Evolutionary conservation across 2,888 invertebrate genomes (phyloP).

Genomic region (Chymomyza amoena): DNA sequence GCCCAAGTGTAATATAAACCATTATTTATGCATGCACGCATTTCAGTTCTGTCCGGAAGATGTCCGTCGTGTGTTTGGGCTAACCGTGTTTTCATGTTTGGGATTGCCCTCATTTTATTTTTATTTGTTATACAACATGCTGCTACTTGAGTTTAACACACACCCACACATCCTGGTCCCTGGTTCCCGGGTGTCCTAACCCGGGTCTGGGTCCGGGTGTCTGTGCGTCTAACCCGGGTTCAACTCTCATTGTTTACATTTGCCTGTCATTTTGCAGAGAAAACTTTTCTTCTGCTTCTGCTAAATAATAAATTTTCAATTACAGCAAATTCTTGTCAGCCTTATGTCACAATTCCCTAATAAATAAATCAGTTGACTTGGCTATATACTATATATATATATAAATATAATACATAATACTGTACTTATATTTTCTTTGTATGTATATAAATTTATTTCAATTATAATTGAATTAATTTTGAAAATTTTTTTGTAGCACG

Average conservation of each 20-base stretch:
- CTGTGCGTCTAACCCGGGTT: slow-evolving; percentile 16
- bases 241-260: slow-evolving; percentile 7
- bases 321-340: slow-evolving; percentile 23
- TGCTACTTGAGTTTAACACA: slow-evolving; percentile 20
- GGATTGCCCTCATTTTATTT: slow-evolving; percentile 5
- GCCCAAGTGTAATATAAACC: slow-evolving; percentile 57
- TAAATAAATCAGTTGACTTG: slow-evolving; percentile 51
- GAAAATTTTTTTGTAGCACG: slow-evolving; percentile 35
- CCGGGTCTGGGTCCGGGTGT: not conserved
- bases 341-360: slow-evolving; percentile 24
- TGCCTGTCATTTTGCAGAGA: not conserved
- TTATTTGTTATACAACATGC: slow-evolving; percentile 16
- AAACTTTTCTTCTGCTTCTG: not conserved
- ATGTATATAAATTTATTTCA: slow-evolving; percentile 26
- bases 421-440: not conserved
- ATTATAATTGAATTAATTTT: not conserved
- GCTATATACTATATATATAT: not conserved
- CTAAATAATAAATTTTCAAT: slow-evolving; percentile 64
- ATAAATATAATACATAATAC: not conserved
- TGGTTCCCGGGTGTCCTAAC: not conserved
- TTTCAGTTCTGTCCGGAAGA: slow-evolving; percentile 22
- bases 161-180: too few species aligned
- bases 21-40: slow-evolving; percentile 56
- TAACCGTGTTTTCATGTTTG: slow-evolving; percentile 12
- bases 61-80: not conserved